Conservation (phyloP, 2,113 vertebrate genomes). For the Sander lucioperca region DNA sequence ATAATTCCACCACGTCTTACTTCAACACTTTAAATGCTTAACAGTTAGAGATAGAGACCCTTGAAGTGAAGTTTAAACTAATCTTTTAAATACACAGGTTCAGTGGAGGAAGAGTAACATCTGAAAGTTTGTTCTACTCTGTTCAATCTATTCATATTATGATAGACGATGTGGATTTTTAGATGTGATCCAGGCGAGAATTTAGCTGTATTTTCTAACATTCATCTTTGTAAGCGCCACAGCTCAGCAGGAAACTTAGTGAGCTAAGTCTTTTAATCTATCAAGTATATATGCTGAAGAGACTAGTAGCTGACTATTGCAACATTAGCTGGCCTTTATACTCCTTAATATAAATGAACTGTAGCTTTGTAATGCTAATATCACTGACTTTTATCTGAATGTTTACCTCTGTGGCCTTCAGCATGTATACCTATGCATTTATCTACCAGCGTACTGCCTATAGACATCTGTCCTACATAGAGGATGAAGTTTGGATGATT, state of each 20-base stretch:
- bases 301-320: conserved; percentile 17
- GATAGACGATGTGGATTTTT: conserved; percentile 20
- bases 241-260: conserved; percentile 38
- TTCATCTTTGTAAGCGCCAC: conserved; percentile 39
- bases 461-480: background rate
- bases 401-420: background rate
- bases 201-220: conserved; percentile 3
- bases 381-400: conserved; percentile 3
- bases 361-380: background rate
- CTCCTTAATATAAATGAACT: conserved; percentile 23
- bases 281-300: conserved; percentile 30
- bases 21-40: background rate
- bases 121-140: background rate
- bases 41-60: background rate
- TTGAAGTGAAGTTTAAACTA: conserved; percentile 29
- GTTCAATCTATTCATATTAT: conserved; percentile 4
- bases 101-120: background rate
- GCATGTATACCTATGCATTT: background rate
- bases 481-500: background rate
- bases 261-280: conserved; percentile 15
- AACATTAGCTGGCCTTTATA: conserved; percentile 7
- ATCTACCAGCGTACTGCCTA: background rate
- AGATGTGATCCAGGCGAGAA: background rate
- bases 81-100: conserved; percentile 17
- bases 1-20: background rate